Percentiles rank a stretch among this genome's conserved stretches.
phyloP scores from a whole-genome alignment of 1,140 invertebrate genomes.

The Thaumatotibia leucotreta region DNA sequence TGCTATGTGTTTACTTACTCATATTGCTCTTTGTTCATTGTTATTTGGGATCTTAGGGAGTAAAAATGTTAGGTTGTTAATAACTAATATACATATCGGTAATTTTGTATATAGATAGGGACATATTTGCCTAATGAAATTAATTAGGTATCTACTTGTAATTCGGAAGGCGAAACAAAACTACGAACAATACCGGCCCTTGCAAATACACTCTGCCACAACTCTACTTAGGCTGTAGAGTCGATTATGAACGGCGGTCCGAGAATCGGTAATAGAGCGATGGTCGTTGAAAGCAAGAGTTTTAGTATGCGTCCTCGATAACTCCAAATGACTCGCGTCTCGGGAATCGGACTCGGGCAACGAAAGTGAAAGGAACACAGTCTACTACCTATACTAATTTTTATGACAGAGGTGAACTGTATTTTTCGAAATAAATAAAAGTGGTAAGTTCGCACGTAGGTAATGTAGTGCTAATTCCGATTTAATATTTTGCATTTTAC shows the following conservation, averaged over 20 bases:
- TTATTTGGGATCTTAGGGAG: too few species aligned
- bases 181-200: not conserved
- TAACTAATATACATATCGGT: too few species aligned
- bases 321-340: constrained; percentile 45
- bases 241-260: not conserved
- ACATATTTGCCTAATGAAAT: too few species aligned
- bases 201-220: too few species aligned
- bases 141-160: too few species aligned
- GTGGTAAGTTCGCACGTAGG: not conserved
- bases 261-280: constrained; percentile 12
- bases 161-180: too few species aligned
- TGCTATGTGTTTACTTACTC: too few species aligned
- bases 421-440: not conserved
- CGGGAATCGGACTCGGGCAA: constrained; percentile 51
- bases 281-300: constrained; percentile 42
- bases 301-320: constrained; percentile 38
- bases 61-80: too few species aligned
- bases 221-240: too few species aligned
- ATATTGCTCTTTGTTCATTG: too few species aligned
- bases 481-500: too few species aligned
- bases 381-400: not conserved
- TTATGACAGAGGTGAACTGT: not conserved
- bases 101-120: too few species aligned
- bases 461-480: not conserved
- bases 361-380: constrained; percentile 58